Percentiles rank a stretch among this genome's conserved stretches.
Conservation (phyloP, 2,113 vertebrate species). For the Labeo catla region DNA sequence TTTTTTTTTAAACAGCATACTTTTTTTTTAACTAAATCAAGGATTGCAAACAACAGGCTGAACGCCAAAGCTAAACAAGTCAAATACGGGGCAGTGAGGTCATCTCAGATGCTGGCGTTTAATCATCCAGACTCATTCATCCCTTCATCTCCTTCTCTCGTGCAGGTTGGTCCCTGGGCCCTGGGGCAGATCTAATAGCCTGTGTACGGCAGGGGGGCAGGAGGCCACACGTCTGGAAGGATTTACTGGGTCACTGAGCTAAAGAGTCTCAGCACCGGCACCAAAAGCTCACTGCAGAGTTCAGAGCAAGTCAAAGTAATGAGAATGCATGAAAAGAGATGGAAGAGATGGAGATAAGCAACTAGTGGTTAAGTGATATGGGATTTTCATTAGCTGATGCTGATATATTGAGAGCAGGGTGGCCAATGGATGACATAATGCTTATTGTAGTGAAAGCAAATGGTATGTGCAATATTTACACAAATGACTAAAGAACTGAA, state of each 20-base stretch:
- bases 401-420: neutral
- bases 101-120: slow-evolving; percentile 5
- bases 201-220: slow-evolving; percentile 21
- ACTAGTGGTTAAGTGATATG: neutral
- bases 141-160: slow-evolving; percentile 15
- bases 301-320: neutral
- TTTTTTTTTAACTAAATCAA: neutral
- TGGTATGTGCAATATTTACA: neutral
- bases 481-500: neutral
- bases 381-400: slow-evolving; percentile 11
- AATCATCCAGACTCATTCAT: slow-evolving; percentile 6
- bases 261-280: slow-evolving; percentile 47
- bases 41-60: neutral
- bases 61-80: neutral
- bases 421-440: neutral
- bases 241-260: slow-evolving; percentile 58
- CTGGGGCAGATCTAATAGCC: slow-evolving; percentile 29
- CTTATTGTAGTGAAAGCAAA: neutral
- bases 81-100: neutral
- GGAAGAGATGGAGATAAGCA: neutral
- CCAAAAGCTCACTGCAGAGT: slow-evolving; percentile 7
- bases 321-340: neutral
- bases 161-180: neutral
- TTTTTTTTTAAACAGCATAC: neutral
- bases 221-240: slow-evolving; percentile 32